phyloP scores from a whole-genome alignment of 2,888 invertebrate species.

The Orchesella flavescens region DNA sequence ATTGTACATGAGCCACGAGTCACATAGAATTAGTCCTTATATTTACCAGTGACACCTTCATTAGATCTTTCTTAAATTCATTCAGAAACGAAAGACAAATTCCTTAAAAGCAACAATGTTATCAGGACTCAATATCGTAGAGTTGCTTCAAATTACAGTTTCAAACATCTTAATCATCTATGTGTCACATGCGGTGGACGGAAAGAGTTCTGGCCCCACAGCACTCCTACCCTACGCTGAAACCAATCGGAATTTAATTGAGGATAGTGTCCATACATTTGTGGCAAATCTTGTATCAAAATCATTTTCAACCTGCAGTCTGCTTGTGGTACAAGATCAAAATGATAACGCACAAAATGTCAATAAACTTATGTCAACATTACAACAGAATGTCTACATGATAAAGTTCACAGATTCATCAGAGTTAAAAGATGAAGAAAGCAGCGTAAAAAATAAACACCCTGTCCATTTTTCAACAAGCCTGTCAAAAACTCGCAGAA shows the following conservation, averaged over 20 bases:
- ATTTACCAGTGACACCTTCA: no score
- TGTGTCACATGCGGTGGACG: no score
- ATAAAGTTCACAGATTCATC: neutral
- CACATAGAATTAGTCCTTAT: no score
- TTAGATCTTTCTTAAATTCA: no score
- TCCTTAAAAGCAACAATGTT: no score
- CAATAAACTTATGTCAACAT: neutral
- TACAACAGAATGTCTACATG: no score
- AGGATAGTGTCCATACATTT: neutral
- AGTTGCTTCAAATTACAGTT: neutral
- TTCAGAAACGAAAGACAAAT: no score
- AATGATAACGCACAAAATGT: neutral
- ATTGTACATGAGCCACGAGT: no score
- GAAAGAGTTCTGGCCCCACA: neutral
- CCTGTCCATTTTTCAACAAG: neutral
- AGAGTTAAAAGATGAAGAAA: neutral
- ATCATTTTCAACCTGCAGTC: neutral
- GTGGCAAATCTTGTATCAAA: neutral
- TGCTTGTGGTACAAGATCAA: neutral
- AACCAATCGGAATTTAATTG: neutral
- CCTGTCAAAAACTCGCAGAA: conserved; percentile 2
- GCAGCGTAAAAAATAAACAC: neutral
- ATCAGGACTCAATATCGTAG: neutral
- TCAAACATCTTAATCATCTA: neutral
- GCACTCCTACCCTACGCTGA: neutral